phyloP scores from a whole-genome alignment of 2,888 invertebrate species.

The Melanophora roralis region DNA sequence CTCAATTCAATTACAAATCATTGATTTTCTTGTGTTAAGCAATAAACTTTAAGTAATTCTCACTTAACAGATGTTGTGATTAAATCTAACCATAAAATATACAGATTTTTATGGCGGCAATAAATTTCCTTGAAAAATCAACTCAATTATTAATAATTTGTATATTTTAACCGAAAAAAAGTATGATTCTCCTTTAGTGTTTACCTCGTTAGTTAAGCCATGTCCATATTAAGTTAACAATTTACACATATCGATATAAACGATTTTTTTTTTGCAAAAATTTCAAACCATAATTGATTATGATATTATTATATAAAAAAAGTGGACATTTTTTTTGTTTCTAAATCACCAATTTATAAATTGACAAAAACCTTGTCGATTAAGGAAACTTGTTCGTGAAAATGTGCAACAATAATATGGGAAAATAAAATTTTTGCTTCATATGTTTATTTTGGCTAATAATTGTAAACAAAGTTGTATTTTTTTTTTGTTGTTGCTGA shows the following conservation, averaged over 20 bases:
- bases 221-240: conserved; percentile 52
- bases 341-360: conserved; percentile 38
- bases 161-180: not conserved
- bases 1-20: not conserved
- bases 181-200: conserved; percentile 14
- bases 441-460: conserved; percentile 41
- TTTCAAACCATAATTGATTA: conserved; percentile 47
- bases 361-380: conserved; percentile 54
- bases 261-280: conserved; percentile 32
- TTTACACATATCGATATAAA: conserved; percentile 50
- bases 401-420: conserved; percentile 48
- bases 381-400: conserved; percentile 57
- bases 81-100: conserved; percentile 7
- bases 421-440: conserved; percentile 39
- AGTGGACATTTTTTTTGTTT: not conserved
- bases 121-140: conserved; percentile 38
- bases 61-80: conserved; percentile 37
- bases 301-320: conserved; percentile 43
- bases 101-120: conserved; percentile 15
- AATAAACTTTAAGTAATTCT: conserved; percentile 10
- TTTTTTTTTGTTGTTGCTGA: not conserved
- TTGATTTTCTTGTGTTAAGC: no score
- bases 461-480: conserved; percentile 46
- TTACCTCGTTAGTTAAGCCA: conserved; percentile 46
- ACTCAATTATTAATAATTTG: conserved; percentile 49